Conservation (phyloP, 2,113 vertebrate species). For the Hippolais icterina region DNA sequence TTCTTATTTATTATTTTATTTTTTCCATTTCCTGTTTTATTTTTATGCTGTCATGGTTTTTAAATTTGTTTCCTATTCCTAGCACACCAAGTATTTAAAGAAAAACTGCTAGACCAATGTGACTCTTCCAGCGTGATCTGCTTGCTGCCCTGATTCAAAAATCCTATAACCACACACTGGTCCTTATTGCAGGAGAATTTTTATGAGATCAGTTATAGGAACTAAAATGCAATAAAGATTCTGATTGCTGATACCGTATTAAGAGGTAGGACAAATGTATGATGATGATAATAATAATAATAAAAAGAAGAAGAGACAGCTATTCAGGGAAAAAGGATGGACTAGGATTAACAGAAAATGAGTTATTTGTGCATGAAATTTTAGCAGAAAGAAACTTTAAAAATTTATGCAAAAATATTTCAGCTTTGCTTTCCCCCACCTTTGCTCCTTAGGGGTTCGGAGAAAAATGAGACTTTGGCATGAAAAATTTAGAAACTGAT, state of each 20-base stretch:
- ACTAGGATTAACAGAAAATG: background rate
- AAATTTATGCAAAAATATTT: background rate
- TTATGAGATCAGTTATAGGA: background rate
- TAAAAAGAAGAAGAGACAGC: background rate
- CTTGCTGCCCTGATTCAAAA: background rate
- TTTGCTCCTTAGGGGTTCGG: background rate
- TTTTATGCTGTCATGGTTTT: background rate
- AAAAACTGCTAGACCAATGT: background rate
- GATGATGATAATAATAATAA: background rate
- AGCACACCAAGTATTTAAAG: background rate
- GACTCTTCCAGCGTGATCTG: background rate
- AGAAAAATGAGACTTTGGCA: background rate
- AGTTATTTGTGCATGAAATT: background rate
- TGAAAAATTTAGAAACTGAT: background rate
- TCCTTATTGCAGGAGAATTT: background rate
- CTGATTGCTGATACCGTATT: accelerated
- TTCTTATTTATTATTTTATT: background rate
- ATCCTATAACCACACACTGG: background rate
- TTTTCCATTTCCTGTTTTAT: slow-evolving; percentile 2
- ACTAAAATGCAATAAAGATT: background rate
- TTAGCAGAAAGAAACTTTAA: background rate
- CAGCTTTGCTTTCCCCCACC: background rate
- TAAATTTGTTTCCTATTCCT: background rate
- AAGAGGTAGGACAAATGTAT: background rate
- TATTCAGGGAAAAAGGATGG: background rate